A percentile compares a stretch with the other conserved stretches of the same genome.
Evolutionary conservation across 2,113 vertebrate species (phyloP).

Genomic region (Glareola pratincola): DNA sequence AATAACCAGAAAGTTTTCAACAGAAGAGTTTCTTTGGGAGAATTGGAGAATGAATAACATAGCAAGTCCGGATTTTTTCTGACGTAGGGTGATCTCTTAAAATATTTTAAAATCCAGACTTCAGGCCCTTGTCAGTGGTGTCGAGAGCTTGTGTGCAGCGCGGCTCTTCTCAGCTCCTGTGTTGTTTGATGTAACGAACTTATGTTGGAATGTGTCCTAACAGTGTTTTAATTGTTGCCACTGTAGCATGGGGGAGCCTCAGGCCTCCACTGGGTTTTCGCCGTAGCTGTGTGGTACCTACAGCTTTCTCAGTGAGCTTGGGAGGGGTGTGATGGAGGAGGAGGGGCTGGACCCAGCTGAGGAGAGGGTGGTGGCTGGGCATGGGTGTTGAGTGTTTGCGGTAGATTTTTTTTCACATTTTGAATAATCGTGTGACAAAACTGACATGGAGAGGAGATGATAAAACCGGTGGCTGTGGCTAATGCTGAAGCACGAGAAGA

Average conservation of each 20-base stretch:
- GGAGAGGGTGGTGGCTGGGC: not conserved
- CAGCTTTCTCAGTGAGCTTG: not conserved
- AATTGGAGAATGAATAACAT: not conserved
- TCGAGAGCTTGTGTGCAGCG: not conserved
- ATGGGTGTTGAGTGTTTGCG: fast-evolving
- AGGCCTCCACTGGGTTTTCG: fast-evolving
- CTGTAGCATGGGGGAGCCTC: fast-evolving
- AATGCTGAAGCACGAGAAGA: not conserved
- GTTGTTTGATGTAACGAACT: not conserved
- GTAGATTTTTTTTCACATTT: not conserved
- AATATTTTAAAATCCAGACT: not conserved
- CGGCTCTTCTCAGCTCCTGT: not conserved
- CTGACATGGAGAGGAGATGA: not conserved
- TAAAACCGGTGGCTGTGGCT: not conserved
- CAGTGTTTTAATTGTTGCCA: not conserved
- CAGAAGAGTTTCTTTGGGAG: not conserved
- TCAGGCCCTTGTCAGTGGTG: not conserved
- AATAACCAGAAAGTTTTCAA: not conserved
- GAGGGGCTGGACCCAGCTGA: not conserved
- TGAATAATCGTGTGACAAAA: not conserved
- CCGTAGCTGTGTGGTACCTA: fast-evolving
- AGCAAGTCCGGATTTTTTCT: not conserved
- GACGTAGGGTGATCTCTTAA: not conserved
- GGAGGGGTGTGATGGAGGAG: not conserved
- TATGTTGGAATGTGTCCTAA: fast-evolving